Evolutionary conservation across 2,797 vertebrate species (phyloP), one percentile per base, ranked within the genome.

Genomic region (Sandelia bainsii): DNA sequence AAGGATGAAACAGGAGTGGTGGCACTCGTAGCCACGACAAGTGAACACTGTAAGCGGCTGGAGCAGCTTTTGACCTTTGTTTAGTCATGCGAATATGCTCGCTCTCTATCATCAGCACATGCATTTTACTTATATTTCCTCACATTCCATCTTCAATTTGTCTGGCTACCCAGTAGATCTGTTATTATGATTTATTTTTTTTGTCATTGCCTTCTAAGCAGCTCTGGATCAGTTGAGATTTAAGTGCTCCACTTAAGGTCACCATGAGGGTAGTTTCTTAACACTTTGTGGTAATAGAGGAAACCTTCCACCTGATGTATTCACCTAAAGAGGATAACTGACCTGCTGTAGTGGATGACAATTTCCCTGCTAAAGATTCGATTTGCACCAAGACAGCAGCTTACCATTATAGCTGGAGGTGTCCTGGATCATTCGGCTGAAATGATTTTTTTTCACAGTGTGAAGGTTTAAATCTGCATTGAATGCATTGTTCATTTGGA

Each of bases 381-480:
- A 69, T 68, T 60, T 52, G 12, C 25, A 42, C 52, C 42, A 32
- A n/a, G 56, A 48, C 57, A 0, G 34, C 20, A 39, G 46, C 56
- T 80, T 48, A 59, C 10, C 8, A 8, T 60, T 22, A 68, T 71
- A 66, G 46, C 57, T 64, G 53, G 20, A 56, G 40, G 23, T 42
- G 56, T 74, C 62, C 49, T 49, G 25, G 44, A 65, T 72, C 72
- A 67, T 77, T 79, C 37, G 50, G 50, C 68, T 68, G 29, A 12
- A 16, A n/a, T 61, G 16, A 71, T 54, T 70, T 73, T 54, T 71
- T 76, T 59, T 68, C 23, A 69, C 63, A 76, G 32, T 61, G 50
- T 57, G 32, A 22, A 75, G 34, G 20, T 63, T 64, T 40, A 44
- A 77, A 79, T 34, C 61, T 51, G 59, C 9, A 1, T 12, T 49